These are phyloP conservation scores for Zaprionus ghesquierei DNA, from an alignment of 1,140 invertebrate genomes.

Conservation along the genomic window DNA sequence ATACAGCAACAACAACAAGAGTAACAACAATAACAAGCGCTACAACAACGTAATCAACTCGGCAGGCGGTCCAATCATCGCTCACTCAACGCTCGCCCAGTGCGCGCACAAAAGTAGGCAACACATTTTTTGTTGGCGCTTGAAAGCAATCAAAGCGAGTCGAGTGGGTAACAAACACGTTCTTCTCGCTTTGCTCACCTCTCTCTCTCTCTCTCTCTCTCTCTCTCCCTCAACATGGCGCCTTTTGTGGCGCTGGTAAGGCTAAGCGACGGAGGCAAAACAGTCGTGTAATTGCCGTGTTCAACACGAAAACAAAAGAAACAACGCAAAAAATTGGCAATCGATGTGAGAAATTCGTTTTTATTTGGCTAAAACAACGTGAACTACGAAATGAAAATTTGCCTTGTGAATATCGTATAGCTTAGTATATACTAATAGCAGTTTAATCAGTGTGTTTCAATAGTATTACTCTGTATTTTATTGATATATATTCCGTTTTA, in stretches of 20 bases:
- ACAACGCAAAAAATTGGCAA: conserved; percentile 43
- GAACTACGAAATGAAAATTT: conserved; percentile 10
- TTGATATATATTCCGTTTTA: too few species aligned
- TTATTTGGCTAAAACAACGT: conserved; percentile 32
- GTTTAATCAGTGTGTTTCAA: too few species aligned
- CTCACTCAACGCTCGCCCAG: conserved; percentile 7
- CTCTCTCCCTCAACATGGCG: too few species aligned
- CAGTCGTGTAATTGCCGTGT: conserved; percentile 60
- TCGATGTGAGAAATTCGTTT: conserved; percentile 30
- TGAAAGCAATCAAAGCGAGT: conserved; percentile 67
- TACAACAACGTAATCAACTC: conserved; percentile 31
- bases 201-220: neutral
- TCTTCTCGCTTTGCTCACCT: neutral
- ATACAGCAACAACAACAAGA: conserved; percentile 23
- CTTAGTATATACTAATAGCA: too few species aligned
- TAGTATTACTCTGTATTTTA: neutral
- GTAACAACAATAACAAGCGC: conserved; percentile 28
- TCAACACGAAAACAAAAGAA: conserved; percentile 9
- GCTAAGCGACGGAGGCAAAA: conserved; percentile 19
- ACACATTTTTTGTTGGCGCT: conserved; percentile 29
- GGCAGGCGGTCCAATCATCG: conserved; percentile 15
- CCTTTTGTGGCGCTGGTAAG: neutral
- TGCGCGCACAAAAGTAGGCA: conserved; percentile 37
- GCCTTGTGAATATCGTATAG: neutral
- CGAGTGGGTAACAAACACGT: conserved; percentile 35